Evolutionary conservation across 2,797 vertebrate genomes (phyloP).

Genomic region (Macropus fuliginosus): DNA sequence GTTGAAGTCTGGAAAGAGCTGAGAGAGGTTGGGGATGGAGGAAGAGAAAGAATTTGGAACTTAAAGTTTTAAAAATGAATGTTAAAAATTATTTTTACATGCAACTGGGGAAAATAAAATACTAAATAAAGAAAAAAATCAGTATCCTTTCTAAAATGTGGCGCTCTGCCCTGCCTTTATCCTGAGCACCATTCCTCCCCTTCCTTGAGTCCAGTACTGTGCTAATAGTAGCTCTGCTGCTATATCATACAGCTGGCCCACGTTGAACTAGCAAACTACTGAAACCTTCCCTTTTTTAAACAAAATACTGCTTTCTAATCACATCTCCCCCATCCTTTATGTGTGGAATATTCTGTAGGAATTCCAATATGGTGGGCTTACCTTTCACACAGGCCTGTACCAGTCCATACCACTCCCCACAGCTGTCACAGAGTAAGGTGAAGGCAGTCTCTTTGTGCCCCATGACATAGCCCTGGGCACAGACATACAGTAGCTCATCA

Average conservation of each 20-base stretch:
- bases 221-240: background rate
- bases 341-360: background rate
- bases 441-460: slow-evolving; percentile 88
- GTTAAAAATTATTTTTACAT: too few species aligned
- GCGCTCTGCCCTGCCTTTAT: background rate
- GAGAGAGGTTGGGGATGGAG: background rate
- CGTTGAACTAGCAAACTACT: background rate
- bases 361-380: slow-evolving; percentile 73
- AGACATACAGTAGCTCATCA: slow-evolving; percentile 93
- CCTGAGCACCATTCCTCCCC: too few species aligned
- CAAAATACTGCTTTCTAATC: background rate
- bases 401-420: slow-evolving; percentile 96
- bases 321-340: background rate
- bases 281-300: background rate
- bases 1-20: background rate
- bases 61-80: too few species aligned
- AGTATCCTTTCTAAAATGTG: background rate
- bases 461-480: slow-evolving; percentile 88
- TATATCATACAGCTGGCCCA: background rate
- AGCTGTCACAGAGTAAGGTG: slow-evolving; percentile 95
- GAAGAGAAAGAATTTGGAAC: too few species aligned
- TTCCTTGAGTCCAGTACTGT: background rate
- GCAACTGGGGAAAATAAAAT: too few species aligned
- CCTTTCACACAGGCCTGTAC: slow-evolving; percentile 95
- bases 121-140: too few species aligned